A percentile compares a stretch with the other conserved stretches of the same genome.
These are phyloP conservation scores for Lysiphlebus fabarum DNA, from an alignment of 1,140 invertebrate species.

Conservation along the genomic window DNA sequence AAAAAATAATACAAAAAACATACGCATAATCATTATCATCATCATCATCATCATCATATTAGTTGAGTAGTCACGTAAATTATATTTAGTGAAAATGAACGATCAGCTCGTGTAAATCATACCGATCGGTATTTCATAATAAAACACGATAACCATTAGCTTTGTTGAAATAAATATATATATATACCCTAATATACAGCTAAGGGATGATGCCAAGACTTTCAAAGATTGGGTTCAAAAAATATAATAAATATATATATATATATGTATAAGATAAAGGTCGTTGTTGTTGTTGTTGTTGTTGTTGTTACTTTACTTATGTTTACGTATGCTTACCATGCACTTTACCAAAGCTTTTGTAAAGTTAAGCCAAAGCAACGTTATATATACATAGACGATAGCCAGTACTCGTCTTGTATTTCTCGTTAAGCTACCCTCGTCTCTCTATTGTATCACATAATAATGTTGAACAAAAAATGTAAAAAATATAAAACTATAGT, in stretches of 20 bases:
- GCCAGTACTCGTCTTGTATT: conserved; percentile 7
- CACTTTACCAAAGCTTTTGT: background rate
- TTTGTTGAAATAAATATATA: too few relatives aligned
- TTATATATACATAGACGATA: background rate
- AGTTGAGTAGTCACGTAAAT: too few relatives aligned
- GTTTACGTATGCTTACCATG: conserved; percentile 13
- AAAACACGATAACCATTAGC: conserved; percentile 5
- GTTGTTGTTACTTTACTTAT: background rate
- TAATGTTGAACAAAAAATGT: conserved; percentile 29
- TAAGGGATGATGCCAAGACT: too few relatives aligned
- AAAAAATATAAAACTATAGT: background rate
- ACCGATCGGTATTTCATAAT: background rate
- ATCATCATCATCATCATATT: too few relatives aligned
- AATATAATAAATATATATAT: too few relatives aligned
- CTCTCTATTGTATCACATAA: conserved; percentile 10
- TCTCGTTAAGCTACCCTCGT: conserved; percentile 10
- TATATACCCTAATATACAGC: too few relatives aligned
- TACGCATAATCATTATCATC: too few relatives aligned
- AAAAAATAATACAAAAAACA: too few relatives aligned
- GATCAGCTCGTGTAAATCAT: background rate
- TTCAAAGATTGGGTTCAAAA: too few relatives aligned
- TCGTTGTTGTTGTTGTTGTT: too few relatives aligned
- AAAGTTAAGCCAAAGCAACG: too few relatives aligned
- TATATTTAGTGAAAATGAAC: background rate
- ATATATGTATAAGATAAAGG: too few relatives aligned